Percentiles rank a stretch among this genome's conserved stretches.
phyloP scores from a whole-genome alignment of 2,888 invertebrate species.

The Euclidia mi region DNA sequence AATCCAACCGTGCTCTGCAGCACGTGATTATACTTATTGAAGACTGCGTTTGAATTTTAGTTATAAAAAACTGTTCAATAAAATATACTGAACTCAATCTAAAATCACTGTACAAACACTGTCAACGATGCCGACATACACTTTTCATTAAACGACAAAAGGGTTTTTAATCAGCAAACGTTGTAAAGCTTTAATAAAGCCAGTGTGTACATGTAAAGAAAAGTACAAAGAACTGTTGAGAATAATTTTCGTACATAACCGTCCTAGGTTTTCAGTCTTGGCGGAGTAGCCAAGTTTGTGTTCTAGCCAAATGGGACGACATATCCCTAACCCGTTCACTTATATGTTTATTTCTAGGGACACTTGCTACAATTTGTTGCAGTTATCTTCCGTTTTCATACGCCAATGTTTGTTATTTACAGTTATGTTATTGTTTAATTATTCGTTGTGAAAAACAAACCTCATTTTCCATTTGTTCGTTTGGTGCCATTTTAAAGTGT shows the following conservation, averaged over 20 bases:
- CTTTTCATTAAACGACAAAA: constrained; percentile 43
- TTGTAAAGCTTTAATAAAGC: constrained; percentile 50
- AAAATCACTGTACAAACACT: background rate
- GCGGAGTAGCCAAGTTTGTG: constrained; percentile 67
- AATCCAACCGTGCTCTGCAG: too few relatives aligned
- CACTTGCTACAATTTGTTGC: constrained; percentile 52
- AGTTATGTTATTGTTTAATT: constrained; percentile 32
- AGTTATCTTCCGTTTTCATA: constrained; percentile 42
- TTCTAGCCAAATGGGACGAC: constrained; percentile 73
- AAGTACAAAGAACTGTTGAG: constrained; percentile 54
- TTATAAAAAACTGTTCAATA: too few relatives aligned
- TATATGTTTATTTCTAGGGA: constrained; percentile 55
- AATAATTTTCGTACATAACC: constrained; percentile 58
- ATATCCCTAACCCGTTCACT: constrained; percentile 72
- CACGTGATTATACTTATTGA: too few relatives aligned
- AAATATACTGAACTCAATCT: too few relatives aligned
- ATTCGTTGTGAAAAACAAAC: too few relatives aligned
- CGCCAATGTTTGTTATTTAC: constrained; percentile 40
- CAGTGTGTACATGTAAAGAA: constrained; percentile 43
- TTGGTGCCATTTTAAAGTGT: too few relatives aligned
- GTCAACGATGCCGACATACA: constrained; percentile 34
- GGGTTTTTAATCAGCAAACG: constrained; percentile 62
- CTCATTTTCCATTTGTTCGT: too few relatives aligned
- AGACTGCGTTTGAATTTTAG: too few relatives aligned
- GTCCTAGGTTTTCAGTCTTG: constrained; percentile 57